A percentile compares a stretch with the other conserved stretches of the same genome.
Evolutionary conservation across 1,140 invertebrate species (phyloP).

Genomic region (Planococcus citri): DNA sequence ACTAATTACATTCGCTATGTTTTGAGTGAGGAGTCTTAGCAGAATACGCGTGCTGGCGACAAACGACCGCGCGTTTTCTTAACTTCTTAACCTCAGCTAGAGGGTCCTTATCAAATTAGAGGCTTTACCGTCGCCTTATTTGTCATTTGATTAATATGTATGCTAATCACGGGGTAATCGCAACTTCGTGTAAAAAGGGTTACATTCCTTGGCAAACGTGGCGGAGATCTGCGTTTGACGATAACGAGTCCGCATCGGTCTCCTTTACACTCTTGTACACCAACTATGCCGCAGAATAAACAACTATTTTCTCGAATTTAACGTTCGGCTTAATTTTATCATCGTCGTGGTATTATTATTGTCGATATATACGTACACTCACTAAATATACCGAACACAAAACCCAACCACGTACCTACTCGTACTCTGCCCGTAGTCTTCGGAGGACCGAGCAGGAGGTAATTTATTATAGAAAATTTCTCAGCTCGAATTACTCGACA

Average conservation of each 20-base stretch:
- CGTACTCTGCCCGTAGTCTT: no score
- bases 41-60: no score
- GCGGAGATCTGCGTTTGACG: slow-evolving; percentile 5
- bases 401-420: no score
- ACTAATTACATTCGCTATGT: background rate
- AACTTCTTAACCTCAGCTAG: background rate
- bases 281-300: background rate
- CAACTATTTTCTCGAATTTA: background rate
- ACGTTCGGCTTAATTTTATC: background rate
- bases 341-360: background rate
- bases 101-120: slow-evolving; percentile 3
- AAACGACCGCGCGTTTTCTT: background rate
- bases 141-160: slow-evolving; percentile 8
- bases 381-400: no score
- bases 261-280: background rate
- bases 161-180: slow-evolving; percentile 5
- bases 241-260: slow-evolving; percentile 1
- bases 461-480: no score
- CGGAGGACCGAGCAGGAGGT: no score
- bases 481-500: no score
- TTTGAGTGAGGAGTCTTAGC: background rate
- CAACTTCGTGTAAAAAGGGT: slow-evolving; percentile 1
- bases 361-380: no score
- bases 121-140: background rate
- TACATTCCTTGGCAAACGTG: background rate